A percentile compares a stretch with the other conserved stretches of the same genome.
These are phyloP conservation scores for Ranitomeya variabilis DNA, from an alignment of 2,113 vertebrate species.

Conservation along the genomic window DNA sequence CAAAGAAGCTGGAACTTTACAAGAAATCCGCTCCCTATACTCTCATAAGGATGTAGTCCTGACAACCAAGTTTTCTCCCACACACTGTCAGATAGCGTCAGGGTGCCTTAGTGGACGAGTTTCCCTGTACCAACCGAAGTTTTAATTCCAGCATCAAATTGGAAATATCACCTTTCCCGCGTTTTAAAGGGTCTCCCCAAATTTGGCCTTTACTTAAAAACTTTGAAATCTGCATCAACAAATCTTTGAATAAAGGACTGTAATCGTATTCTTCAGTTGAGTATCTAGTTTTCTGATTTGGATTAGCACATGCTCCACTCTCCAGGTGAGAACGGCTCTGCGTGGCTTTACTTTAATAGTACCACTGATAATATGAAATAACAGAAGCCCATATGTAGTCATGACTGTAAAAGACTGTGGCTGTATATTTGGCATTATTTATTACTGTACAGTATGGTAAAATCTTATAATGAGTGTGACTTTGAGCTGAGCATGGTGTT, in stretches of 20 bases:
- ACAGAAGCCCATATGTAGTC: slow-evolving; percentile 23
- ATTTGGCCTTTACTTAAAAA: slow-evolving; percentile 54
- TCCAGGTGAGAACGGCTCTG: not conserved
- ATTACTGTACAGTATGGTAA: slow-evolving; percentile 31
- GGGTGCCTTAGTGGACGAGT: slow-evolving; percentile 98
- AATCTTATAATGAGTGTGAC: slow-evolving; percentile 9
- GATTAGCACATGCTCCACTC: not conserved
- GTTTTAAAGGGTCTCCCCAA: slow-evolving; percentile 35
- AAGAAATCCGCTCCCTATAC: slow-evolving; percentile 93
- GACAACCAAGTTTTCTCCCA: slow-evolving; percentile 98
- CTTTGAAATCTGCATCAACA: not conserved
- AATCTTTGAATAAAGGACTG: not conserved
- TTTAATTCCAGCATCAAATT: slow-evolving; percentile 77
- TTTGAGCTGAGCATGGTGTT: slow-evolving; percentile 34
- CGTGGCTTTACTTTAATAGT: not conserved
- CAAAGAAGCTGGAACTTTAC: slow-evolving; percentile 84
- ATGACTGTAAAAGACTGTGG: not conserved
- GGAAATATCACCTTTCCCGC: slow-evolving; percentile 26
- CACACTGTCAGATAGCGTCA: slow-evolving; percentile 98
- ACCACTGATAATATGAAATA: not conserved
- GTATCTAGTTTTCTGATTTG: not conserved
- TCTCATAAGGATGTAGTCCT: slow-evolving; percentile 97
- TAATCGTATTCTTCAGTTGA: not conserved
- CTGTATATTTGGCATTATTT: slow-evolving; percentile 42
- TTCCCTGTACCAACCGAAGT: slow-evolving; percentile 97